Evolutionary conservation across 2,888 invertebrate species (phyloP), one percentile per base, ranked within the genome.

Genomic region (Cryptocheilus praepositus): DNA sequence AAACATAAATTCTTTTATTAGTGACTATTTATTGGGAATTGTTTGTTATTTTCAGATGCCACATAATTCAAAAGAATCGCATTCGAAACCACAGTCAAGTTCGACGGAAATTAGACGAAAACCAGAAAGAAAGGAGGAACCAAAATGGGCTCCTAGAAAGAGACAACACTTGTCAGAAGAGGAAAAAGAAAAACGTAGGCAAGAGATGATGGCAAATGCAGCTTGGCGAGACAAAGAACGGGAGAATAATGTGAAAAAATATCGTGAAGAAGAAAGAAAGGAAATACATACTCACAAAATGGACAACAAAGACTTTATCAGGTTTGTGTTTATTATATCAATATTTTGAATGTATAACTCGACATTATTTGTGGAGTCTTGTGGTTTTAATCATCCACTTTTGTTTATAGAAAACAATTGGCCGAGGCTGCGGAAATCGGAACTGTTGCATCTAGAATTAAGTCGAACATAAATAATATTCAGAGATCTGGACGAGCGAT

Each of bases 391-490:
- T 52, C 1, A 3, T 2, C 4, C n/a, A 54, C 16, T 18, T 22
- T 59, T 60, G 54, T 53, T 89, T 88, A 44, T 83, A 92, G 92
- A 67, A 93, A 93, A 78, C 92, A 95, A 86, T 90, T 94, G 73
- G 90, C 93, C 0, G 90, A 90, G 68, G 92, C 92, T 61, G 92
- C 93, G 0, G 91, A 92, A 75, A 91, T 91, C 21, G 92, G 93
- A 63, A 94, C 94, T 11, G 93, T 98, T 0, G 96, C 96, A 84
- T 93, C 93, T 71, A 92, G 98, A 77, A 94, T 98, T 58, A 95
- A 94, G 83, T 92, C 97, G 15, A 98, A 97, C 86, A 92, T 95
- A 52, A 95, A 97, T 88, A 95, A 96, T 82, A 95, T 98, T 75
- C 98, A 98, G 87, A 91, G 97, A 65, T 94, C 94, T 3, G 91